Base-by-base conservation (phyloP, 2,888 invertebrate species). In the Hyposoter didymator region DNA sequence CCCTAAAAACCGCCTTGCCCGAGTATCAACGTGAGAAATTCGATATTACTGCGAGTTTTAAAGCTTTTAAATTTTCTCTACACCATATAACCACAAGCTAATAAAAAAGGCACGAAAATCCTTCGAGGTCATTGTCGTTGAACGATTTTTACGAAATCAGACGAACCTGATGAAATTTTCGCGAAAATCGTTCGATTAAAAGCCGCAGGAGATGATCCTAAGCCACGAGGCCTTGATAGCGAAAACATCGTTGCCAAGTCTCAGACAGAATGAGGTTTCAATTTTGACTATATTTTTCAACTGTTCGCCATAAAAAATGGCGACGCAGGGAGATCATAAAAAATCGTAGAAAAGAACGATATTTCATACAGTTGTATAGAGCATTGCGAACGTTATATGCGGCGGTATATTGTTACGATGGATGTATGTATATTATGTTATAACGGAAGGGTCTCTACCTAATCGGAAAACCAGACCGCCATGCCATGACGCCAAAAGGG, bases 381-480 rank as follows among this genome's bases (percentile, higher is more conserved):
- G 19, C 49, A 49, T 19, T 52, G 70, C 52, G 17, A 35, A 70
- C 10, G 35, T 70, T 49, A 70, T 70, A 52, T n/a, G 35, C 32
- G 45, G 45, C 47, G 22, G 45, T 45, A 69, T 69, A 74, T 74
- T 43, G 22, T 74, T 64, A 39, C n/a, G 32, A 19, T 69, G 35
- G 32, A 62, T 32, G 43, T 52, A 70, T 79, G 47, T 59, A 70
- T 69, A 69, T 47, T 45, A 22, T 47, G 78, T 47, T 66, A 64
- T 22, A 19, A 66, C 43, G 69, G 69, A 74, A 84, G 84, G 79
- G 72, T 84, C 67, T 73, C 74, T 62, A 82, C 82, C 74, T 82
- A 78, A 85, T 85, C 84, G 78, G n/a, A 28, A 59, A 49, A 52
- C 84, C 76, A 70, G 55, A 43, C 22, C 43, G 28, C 22, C 28